Evolutionary conservation across 1,140 invertebrate species (phyloP), one percentile per base, ranked within the genome.

Genomic region (Sinella curviseta): DNA sequence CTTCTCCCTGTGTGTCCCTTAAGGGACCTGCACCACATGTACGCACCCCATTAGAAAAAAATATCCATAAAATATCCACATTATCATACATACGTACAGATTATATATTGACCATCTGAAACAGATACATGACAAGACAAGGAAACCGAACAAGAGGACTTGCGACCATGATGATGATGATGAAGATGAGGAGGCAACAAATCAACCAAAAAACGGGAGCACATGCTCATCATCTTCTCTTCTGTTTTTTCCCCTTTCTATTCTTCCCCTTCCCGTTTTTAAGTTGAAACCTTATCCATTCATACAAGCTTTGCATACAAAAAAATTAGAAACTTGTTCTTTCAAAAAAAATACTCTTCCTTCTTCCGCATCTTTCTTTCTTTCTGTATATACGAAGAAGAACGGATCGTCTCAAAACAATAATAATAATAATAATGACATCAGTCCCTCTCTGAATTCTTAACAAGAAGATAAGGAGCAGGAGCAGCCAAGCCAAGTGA

Each of bases 161-260:
- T 60, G 55, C 12, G 3, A 12, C 12, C 8, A 14, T 60, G 12
- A 8, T 60, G 3, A 8, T 14, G 4, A 60, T 60, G 12, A 60
- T 60, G 12, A 60, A 17, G 8, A 60, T 60, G 8, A 60, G 12
- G 55, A 60, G 55, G 55, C 55, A 60, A 60, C 55, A 60, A 60
- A 60, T 60, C 55, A 60, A 60, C 55, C 55, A 14, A 60, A 60
- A n/a, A 60, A 60, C 55, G 24, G 55, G 24, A 60, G 55, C 55
- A 60, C 55, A 60, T 60, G 55, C 55, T 14, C 24, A 60, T 26
- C 24, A n/a, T 60, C 55, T 60, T n/a, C 24, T 60, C 55, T 24
- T 14, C 24, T 17, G 4, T 24, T 60, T 14, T 24, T 26, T 14
- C 12, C 24, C 55, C 55, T 24, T 24, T 14, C 55, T 60, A 24